These are phyloP conservation scores for Microplitis manilae DNA, from an alignment of 2,888 invertebrate species.

Conservation along the genomic window DNA sequence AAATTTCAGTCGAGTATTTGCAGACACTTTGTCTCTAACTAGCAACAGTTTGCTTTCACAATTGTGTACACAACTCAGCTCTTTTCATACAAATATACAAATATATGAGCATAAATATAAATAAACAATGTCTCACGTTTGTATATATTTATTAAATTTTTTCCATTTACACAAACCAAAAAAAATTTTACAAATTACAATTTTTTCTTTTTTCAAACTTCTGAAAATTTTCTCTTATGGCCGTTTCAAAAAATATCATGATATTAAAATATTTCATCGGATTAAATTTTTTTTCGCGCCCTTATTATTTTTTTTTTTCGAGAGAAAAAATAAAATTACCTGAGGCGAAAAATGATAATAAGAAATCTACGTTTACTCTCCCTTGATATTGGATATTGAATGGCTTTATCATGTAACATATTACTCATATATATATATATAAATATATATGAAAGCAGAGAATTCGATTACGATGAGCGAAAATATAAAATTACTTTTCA, in stretches of 20 bases:
- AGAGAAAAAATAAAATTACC: neutral
- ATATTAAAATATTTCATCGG: neutral
- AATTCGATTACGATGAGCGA: neutral
- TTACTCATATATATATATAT: neutral
- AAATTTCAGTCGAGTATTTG: slow-evolving; percentile 23
- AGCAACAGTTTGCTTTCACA: slow-evolving; percentile 42
- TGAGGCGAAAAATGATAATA: slow-evolving; percentile 3
- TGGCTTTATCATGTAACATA: slow-evolving; percentile 28
- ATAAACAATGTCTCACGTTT: too few species aligned
- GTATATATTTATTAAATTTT: too few species aligned
- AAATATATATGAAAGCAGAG: slow-evolving; percentile 9
- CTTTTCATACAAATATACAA: neutral
- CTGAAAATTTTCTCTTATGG: too few species aligned
- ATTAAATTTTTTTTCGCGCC: neutral
- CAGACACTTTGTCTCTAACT: slow-evolving; percentile 24
- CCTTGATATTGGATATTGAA: slow-evolving; percentile 30
- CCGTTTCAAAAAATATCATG: neutral
- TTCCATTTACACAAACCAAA: too few species aligned
- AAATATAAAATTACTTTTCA: too few species aligned
- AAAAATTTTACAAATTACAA: too few species aligned
- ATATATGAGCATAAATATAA: too few species aligned
- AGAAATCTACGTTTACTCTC: slow-evolving; percentile 2
- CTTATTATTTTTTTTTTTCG: neutral
- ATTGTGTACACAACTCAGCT: neutral
- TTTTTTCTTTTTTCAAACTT: too few species aligned